Conservation (phyloP, 2,113 vertebrate genomes). For the Rhipidura dahli region DNA sequence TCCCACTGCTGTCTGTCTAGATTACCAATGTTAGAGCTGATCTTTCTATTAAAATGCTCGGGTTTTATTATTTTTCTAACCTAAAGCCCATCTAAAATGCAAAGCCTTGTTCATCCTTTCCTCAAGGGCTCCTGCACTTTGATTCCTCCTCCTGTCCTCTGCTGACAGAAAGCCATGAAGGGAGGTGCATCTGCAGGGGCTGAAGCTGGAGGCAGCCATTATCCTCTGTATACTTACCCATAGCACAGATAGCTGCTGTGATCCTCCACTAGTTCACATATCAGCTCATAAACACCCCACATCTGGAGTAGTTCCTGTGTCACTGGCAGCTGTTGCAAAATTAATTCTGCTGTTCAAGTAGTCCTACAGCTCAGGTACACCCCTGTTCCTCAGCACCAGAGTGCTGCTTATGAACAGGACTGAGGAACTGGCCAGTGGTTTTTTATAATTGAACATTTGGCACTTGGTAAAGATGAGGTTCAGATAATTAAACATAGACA, state of each 20-base stretch:
- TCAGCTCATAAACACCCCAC: not conserved
- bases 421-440: rapidly evolving
- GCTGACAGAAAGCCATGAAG: not conserved
- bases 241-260: not conserved
- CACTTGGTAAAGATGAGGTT: not conserved
- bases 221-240: not conserved
- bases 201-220: not conserved
- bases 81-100: slow-evolving; percentile 45
- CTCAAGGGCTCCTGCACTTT: slow-evolving; percentile 9
- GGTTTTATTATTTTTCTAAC: slow-evolving; percentile 60
- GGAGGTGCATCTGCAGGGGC: not conserved
- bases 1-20: slow-evolving; percentile 57
- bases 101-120: slow-evolving; percentile 45
- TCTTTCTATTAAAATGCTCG: slow-evolving; percentile 63
- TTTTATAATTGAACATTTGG: not conserved
- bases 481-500: not conserved
- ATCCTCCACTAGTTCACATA: not conserved
- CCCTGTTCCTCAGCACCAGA: not conserved
- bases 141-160: not conserved
- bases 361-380: not conserved
- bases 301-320: slow-evolving; percentile 1
- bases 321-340: not conserved
- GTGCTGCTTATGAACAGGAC: not conserved
- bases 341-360: not conserved
- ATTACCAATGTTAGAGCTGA: slow-evolving; percentile 50